Conservation (phyloP, 2,888 invertebrate species). For the Sinelater perroti region DNA sequence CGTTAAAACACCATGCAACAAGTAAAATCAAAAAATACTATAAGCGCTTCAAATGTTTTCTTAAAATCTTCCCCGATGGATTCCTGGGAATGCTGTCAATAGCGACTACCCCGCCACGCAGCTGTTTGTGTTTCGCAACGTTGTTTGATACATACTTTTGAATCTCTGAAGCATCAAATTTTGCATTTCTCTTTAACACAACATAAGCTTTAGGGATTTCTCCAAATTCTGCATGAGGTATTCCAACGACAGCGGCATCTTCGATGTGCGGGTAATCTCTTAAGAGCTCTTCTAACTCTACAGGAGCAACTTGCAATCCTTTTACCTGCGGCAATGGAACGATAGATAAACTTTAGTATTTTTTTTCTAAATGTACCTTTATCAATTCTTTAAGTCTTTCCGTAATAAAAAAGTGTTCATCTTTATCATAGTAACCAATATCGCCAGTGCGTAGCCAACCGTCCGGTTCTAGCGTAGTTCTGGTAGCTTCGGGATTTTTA, state of each 20-base stretch:
- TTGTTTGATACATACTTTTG: slow-evolving; percentile 69
- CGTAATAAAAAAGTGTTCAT: slow-evolving; percentile 72
- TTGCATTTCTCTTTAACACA: slow-evolving; percentile 63
- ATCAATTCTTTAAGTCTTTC: slow-evolving; percentile 83
- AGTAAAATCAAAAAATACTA: too few relatives aligned
- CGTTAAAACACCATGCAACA: too few relatives aligned
- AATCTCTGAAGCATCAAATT: slow-evolving; percentile 66
- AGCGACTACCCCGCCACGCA: slow-evolving; percentile 66
- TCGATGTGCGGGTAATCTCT: slow-evolving; percentile 75
- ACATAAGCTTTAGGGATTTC: slow-evolving; percentile 82
- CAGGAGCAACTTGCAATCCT: slow-evolving; percentile 84
- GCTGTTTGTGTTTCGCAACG: slow-evolving; percentile 79
- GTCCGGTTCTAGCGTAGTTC: slow-evolving; percentile 67
- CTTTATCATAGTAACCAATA: slow-evolving; percentile 64
- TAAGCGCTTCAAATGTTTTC: slow-evolving; percentile 43
- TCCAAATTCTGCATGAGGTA: slow-evolving; percentile 73
- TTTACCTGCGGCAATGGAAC: slow-evolving; percentile 52
- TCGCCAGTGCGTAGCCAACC: slow-evolving; percentile 81
- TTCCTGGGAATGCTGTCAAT: slow-evolving; percentile 67
- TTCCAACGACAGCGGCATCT: slow-evolving; percentile 86
- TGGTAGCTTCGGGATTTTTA: slow-evolving; percentile 75
- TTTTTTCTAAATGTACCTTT: slow-evolving; percentile 59
- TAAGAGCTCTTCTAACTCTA: slow-evolving; percentile 82
- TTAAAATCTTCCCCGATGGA: slow-evolving; percentile 69
- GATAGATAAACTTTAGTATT: slow-evolving; percentile 9